These are phyloP conservation scores for Talpa occidentalis DNA, from an alignment of 2,113 vertebrate genomes.

Conservation along the genomic window DNA sequence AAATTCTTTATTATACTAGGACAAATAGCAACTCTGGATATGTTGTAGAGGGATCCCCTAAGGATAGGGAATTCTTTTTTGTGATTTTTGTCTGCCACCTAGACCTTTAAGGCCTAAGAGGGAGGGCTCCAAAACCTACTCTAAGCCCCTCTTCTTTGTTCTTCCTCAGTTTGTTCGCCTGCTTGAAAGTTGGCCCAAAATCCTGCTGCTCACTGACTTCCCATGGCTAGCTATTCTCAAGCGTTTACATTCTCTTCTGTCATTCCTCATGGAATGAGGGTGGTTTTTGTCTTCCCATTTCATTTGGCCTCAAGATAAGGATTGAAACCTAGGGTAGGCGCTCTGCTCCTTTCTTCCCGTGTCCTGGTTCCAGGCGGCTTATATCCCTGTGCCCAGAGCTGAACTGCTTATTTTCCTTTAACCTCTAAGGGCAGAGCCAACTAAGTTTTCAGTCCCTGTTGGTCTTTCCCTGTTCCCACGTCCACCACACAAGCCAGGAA, in stretches of 20 bases:
- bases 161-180: constrained; percentile 62
- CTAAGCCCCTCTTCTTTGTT: constrained; percentile 61
- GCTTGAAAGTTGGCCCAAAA: constrained; percentile 61
- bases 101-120: constrained; percentile 48
- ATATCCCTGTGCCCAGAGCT: constrained; percentile 36
- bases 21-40: constrained; percentile 16
- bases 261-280: constrained; percentile 55
- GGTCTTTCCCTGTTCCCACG: constrained; percentile 33
- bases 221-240: constrained; percentile 36
- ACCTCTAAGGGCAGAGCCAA: constrained; percentile 24
- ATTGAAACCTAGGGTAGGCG: constrained; percentile 58
- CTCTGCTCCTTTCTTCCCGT: constrained; percentile 48
- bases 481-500: constrained; percentile 53
- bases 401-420: constrained; percentile 64
- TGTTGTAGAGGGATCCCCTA: constrained; percentile 35
- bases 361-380: constrained; percentile 63
- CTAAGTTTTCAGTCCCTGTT: constrained; percentile 61
- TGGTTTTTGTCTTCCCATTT: constrained; percentile 66
- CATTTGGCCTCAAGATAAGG: constrained; percentile 55
- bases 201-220: constrained; percentile 54
- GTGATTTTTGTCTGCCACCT: constrained; percentile 48
- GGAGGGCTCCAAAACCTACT: constrained; percentile 54
- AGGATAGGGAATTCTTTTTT: constrained; percentile 58
- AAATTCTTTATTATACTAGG: constrained; percentile 67
- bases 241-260: constrained; percentile 71